phyloP scores from a whole-genome alignment of 2,113 vertebrate genomes.

The Leuciscus idus region DNA sequence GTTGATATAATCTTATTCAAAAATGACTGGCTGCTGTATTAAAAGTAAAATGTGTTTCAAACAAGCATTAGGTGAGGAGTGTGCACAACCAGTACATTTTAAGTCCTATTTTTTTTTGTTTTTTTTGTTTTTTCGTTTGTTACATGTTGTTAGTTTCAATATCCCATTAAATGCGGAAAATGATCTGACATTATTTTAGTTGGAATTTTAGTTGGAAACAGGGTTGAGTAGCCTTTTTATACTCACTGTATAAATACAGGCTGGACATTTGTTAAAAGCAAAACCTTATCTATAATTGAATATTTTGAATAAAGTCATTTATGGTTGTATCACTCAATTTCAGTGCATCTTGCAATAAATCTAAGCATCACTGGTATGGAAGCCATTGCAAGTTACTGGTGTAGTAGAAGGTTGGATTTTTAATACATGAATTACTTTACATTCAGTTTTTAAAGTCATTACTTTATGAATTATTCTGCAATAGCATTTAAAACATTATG shows the following conservation, averaged over 20 bases:
- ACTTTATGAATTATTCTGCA: constrained; percentile 21
- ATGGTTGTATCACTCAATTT: background rate
- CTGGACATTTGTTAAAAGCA: background rate
- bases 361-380: too few species aligned
- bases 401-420: background rate
- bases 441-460: background rate
- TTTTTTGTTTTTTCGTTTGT: too few species aligned
- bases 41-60: background rate
- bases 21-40: background rate
- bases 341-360: background rate
- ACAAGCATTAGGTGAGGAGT: background rate
- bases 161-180: background rate
- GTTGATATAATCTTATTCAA: background rate
- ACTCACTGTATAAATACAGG: background rate
- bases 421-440: background rate
- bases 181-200: background rate
- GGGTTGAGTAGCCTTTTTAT: background rate
- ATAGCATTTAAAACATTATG: constrained; percentile 17
- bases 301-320: background rate
- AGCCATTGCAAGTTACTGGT: too few species aligned
- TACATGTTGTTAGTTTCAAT: background rate
- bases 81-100: background rate
- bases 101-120: background rate
- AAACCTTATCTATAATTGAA: background rate
- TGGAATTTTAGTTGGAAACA: background rate